These are phyloP conservation scores for Euspilapteryx auroguttella DNA, from an alignment of 2,888 invertebrate genomes.

Conservation along the genomic window DNA sequence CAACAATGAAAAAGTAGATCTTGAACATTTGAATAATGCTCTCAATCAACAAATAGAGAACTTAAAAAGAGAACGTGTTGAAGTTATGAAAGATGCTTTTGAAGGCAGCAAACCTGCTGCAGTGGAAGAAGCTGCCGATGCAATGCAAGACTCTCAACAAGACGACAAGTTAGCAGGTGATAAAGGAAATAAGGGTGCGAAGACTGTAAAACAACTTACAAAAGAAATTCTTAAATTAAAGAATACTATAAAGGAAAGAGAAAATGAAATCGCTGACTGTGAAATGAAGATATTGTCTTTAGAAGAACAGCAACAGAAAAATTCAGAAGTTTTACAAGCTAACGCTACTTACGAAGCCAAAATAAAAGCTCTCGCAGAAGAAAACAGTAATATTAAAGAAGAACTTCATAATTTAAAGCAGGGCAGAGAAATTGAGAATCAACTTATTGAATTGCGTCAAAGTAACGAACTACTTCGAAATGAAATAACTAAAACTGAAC, in stretches of 20 bases:
- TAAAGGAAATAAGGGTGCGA: conserved; percentile 32
- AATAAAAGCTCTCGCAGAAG: conserved; percentile 34
- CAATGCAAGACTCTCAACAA: conserved; percentile 22
- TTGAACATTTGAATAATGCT: conserved; percentile 27
- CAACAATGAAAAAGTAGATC: conserved; percentile 39
- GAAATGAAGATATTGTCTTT: conserved; percentile 54
- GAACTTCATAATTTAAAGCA: conserved; percentile 25
- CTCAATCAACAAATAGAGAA: conserved; percentile 41
- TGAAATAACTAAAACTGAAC: conserved; percentile 31
- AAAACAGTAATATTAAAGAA: conserved; percentile 37
- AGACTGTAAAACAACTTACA: conserved; percentile 48
- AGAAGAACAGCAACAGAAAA: conserved; percentile 49
- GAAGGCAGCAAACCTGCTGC: conserved; percentile 27
- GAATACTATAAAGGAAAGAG: conserved; percentile 51
- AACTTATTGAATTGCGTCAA: conserved; percentile 21
- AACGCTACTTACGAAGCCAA: conserved; percentile 34
- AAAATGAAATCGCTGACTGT: conserved; percentile 50
- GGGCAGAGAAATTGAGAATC: conserved; percentile 24
- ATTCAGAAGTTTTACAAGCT: conserved; percentile 27
- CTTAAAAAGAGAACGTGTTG: conserved; percentile 37
- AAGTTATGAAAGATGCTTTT: conserved; percentile 41
- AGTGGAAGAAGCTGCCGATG: conserved; percentile 27
- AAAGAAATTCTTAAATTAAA: conserved; percentile 55
- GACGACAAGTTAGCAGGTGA: conserved; percentile 36
- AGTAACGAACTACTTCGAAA: conserved; percentile 25